Evolutionary conservation across 2,888 invertebrate genomes (phyloP).

Genomic region (Caenorhabditis angaria): DNA sequence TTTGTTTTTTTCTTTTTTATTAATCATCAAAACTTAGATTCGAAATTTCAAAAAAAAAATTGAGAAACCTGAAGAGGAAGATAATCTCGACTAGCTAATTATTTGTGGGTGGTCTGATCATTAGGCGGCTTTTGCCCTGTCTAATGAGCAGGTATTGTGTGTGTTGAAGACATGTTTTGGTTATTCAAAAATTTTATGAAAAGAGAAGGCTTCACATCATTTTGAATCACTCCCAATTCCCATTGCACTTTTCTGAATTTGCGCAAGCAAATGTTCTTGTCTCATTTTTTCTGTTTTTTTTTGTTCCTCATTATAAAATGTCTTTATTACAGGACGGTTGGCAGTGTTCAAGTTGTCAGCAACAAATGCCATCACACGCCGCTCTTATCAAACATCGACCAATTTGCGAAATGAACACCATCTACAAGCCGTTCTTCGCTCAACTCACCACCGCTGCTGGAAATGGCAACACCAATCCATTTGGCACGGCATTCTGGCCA

Average conservation of each 20-base stretch:
- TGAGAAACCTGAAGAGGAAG: no score
- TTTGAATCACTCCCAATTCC: not conserved
- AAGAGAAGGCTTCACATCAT: not conserved
- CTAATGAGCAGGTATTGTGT: not conserved
- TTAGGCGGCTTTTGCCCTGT: not conserved
- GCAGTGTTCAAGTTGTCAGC: conserved; percentile 77
- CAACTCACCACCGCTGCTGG: conserved; percentile 69
- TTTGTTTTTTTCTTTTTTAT: not conserved
- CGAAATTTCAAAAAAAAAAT: no score
- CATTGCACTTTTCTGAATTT: not conserved
- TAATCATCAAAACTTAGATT: no score
- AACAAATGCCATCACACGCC: conserved; percentile 85
- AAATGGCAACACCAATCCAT: no score
- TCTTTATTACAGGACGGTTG: conserved; percentile 75
- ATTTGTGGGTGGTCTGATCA: conserved; percentile 1
- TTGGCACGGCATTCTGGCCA: conserved; percentile 39
- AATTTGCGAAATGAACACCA: conserved; percentile 81
- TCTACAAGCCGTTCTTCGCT: conserved; percentile 53
- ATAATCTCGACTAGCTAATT: no score
- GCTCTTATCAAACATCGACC: conserved; percentile 93
- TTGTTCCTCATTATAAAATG: conserved; percentile 10
- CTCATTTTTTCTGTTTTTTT: conserved; percentile 9
- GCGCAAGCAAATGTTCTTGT: conserved; percentile 5
- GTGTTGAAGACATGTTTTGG: not conserved
- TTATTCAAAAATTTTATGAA: no score